Percentiles rank a stretch among this genome's conserved stretches.
Conservation (phyloP, 2,113 vertebrate species). For the Hippocampus mohnikei region DNA sequence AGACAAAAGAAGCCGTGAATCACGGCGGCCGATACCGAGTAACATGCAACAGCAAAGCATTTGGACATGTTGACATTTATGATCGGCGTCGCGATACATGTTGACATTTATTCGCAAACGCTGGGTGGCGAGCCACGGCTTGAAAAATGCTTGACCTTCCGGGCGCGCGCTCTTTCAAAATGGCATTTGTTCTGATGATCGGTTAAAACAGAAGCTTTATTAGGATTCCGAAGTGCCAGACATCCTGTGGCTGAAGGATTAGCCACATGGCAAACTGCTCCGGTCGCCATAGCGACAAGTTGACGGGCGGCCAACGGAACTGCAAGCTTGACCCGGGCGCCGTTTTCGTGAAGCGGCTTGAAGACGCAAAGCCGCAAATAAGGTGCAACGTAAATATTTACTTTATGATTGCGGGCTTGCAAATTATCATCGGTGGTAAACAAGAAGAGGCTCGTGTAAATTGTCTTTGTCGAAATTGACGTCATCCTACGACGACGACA, state of each 20-base stretch:
- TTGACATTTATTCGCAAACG: constrained; percentile 66
- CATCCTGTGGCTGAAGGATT: constrained; percentile 39
- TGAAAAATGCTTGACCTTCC: constrained; percentile 68
- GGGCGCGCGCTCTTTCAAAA: constrained; percentile 29
- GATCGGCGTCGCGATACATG: constrained; percentile 57
- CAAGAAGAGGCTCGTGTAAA: neutral
- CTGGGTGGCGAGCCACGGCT: constrained; percentile 41
- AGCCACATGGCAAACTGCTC: constrained; percentile 37
- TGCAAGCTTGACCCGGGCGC: constrained; percentile 17
- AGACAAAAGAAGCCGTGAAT: constrained; percentile 48
- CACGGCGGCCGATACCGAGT: constrained; percentile 33
- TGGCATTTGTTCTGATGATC: constrained; percentile 50
- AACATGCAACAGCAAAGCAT: constrained; percentile 32
- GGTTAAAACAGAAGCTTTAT: constrained; percentile 58
- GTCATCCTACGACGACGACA: neutral
- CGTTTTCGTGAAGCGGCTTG: constrained; percentile 33
- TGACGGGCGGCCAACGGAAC: constrained; percentile 20
- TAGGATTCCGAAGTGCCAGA: constrained; percentile 60
- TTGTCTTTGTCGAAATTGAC: neutral
- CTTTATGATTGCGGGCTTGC: neutral
- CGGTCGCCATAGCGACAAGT: constrained; percentile 53
- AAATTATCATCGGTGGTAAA: neutral
- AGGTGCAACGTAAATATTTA: neutral
- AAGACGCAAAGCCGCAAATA: neutral
- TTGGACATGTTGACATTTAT: constrained; percentile 65